Conservation (phyloP, 2,797 vertebrate genomes). For the Chelmon rostratus region DNA sequence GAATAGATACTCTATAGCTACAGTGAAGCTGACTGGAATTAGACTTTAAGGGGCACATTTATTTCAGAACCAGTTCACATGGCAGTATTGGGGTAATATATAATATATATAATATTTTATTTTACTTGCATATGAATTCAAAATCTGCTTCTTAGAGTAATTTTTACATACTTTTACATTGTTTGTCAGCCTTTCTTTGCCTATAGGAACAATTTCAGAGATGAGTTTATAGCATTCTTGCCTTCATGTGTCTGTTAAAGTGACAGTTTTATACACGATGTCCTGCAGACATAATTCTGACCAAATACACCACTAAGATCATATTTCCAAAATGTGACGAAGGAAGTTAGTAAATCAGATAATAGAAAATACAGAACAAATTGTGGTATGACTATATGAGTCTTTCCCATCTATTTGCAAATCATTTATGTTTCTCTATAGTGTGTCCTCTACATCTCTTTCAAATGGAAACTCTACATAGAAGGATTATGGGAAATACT, state of each 20-base stretch:
- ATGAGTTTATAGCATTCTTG: neutral
- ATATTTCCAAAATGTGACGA: neutral
- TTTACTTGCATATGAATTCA: neutral
- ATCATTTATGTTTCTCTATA: neutral
- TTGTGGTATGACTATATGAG: neutral
- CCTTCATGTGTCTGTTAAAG: neutral
- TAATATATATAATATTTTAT: neutral
- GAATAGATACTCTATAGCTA: neutral
- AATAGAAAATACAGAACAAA: neutral
- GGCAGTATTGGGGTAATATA: neutral
- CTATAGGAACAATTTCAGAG: neutral
- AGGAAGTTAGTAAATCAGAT: neutral
- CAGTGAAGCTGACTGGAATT: no score
- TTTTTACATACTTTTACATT: neutral
- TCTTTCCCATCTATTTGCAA: neutral
- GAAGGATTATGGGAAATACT: neutral
- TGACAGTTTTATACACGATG: neutral
- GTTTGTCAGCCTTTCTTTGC: conserved; percentile 9
- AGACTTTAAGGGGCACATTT: neutral
- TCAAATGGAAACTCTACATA: neutral
- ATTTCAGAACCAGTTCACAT: neutral
- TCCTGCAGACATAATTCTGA: neutral
- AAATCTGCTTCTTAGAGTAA: neutral
- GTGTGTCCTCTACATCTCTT: neutral
- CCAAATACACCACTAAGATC: neutral